phyloP scores from a whole-genome alignment of 2,113 vertebrate genomes.

The Girardinichthys multiradiatus region DNA sequence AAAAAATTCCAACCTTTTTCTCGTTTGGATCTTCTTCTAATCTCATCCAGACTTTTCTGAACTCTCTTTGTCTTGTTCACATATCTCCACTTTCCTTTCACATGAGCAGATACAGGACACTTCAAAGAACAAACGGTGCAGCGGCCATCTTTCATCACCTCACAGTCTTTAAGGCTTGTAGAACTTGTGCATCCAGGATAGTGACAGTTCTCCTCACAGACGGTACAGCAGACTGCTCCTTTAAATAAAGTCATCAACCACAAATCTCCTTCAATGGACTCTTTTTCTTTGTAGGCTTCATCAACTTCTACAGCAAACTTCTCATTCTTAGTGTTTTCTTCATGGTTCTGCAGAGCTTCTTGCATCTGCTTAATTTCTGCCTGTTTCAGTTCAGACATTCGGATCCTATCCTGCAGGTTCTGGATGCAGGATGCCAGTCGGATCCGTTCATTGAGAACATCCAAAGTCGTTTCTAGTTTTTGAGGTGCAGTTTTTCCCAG shows the following conservation, averaged over 20 bases:
- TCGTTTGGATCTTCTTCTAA: not conserved
- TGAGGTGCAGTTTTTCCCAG: not conserved
- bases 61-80: conserved; percentile 22
- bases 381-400: not conserved
- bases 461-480: not conserved
- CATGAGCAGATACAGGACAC: conserved; percentile 12
- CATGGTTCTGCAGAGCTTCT: not conserved
- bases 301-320: not conserved
- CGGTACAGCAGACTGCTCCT: not conserved
- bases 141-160: not conserved
- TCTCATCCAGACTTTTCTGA: not conserved
- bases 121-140: conserved; percentile 5
- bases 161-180: not conserved
- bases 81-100: conserved; percentile 25
- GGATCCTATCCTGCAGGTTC: conserved; percentile 1
- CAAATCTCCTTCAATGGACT: accelerated
- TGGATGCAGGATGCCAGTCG: conserved; percentile 4
- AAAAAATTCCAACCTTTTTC: not conserved
- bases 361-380: not conserved
- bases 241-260: not conserved
- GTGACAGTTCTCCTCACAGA: conserved; percentile 35
- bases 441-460: not conserved
- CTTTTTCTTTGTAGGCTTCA: not conserved
- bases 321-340: not conserved
- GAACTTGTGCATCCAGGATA: conserved; percentile 3